A percentile compares a stretch with the other conserved stretches of the same genome.
Conservation (phyloP, 2,888 invertebrate genomes). For the Ennomos erosarius region DNA sequence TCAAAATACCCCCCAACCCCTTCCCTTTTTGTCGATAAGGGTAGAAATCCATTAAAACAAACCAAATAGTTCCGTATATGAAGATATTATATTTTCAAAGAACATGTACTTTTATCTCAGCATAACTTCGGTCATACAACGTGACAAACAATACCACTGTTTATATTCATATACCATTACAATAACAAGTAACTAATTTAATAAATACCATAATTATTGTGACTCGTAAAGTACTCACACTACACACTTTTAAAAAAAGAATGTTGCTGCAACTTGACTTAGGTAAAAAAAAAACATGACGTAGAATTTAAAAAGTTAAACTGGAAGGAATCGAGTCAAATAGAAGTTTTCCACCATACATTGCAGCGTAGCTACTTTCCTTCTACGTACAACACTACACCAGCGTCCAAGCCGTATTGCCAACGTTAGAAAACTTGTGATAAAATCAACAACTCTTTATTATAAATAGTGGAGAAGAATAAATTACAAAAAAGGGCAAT, state of each 20-base stretch:
- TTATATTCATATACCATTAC: constrained; percentile 67
- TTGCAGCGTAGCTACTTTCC: constrained; percentile 62
- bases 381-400: constrained; percentile 64
- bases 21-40: too few relatives aligned
- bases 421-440: constrained; percentile 68
- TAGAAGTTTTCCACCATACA: constrained; percentile 50
- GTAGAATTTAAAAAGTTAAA: constrained; percentile 39
- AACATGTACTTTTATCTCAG: constrained; percentile 79
- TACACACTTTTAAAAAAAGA: constrained; percentile 75
- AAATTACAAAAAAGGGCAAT: constrained; percentile 44
- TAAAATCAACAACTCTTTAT: constrained; percentile 53
- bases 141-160: constrained; percentile 80
- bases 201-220: constrained; percentile 77
- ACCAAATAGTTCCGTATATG: constrained; percentile 72
- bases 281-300: constrained; percentile 34
- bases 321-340: constrained; percentile 50
- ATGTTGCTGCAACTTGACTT: constrained; percentile 61
- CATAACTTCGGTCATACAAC: constrained; percentile 81
- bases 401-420: constrained; percentile 47
- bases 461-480: constrained; percentile 45
- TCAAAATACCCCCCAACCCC: too few relatives aligned
- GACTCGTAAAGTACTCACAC: constrained; percentile 70
- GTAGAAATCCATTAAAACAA: constrained; percentile 53
- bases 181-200: constrained; percentile 82
- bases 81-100: constrained; percentile 85